A percentile compares a stretch with the other conserved stretches of the same genome.
phyloP scores from a whole-genome alignment of 2,888 invertebrate genomes.

The Lasioglossum pauxillum region DNA sequence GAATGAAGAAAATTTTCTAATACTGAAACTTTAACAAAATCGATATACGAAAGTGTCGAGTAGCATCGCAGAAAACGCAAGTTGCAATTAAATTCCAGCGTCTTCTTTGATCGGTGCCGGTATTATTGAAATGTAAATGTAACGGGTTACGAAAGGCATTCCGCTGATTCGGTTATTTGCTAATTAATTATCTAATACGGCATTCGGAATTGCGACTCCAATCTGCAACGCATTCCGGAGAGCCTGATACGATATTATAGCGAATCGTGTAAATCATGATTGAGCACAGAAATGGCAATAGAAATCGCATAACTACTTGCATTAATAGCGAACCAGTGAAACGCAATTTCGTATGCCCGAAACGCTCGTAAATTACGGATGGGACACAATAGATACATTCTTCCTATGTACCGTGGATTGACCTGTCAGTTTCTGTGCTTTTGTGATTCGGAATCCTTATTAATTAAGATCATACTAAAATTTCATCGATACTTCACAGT shows the following conservation, averaged over 20 bases:
- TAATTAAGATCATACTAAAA: neutral
- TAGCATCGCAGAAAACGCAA: neutral
- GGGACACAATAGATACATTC: conserved; percentile 22
- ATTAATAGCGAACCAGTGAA: conserved; percentile 34
- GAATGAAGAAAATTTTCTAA: neutral
- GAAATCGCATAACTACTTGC: conserved; percentile 61
- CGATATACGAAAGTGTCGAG: neutral
- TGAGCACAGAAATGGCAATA: conserved; percentile 54
- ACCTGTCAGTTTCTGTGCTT: neutral
- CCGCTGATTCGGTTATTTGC: conserved; percentile 41
- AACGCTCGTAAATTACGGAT: conserved; percentile 46
- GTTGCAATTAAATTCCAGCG: neutral
- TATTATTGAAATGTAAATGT: neutral
- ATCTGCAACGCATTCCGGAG: conserved; percentile 61
- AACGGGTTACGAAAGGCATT: conserved; percentile 31
- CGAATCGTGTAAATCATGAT: conserved; percentile 58
- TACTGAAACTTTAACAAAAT: too few relatives aligned
- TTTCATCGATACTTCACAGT: neutral
- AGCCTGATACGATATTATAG: conserved; percentile 54
- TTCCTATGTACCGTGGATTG: neutral
- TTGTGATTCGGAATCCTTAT: neutral
- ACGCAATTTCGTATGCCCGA: conserved; percentile 47
- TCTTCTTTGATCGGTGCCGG: neutral
- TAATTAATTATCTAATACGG: conserved; percentile 59
- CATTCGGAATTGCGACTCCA: conserved; percentile 37